A percentile compares a stretch with the other conserved stretches of the same genome.
Conservation (phyloP, 2,797 vertebrate genomes). For the Eulemur mongoz region DNA sequence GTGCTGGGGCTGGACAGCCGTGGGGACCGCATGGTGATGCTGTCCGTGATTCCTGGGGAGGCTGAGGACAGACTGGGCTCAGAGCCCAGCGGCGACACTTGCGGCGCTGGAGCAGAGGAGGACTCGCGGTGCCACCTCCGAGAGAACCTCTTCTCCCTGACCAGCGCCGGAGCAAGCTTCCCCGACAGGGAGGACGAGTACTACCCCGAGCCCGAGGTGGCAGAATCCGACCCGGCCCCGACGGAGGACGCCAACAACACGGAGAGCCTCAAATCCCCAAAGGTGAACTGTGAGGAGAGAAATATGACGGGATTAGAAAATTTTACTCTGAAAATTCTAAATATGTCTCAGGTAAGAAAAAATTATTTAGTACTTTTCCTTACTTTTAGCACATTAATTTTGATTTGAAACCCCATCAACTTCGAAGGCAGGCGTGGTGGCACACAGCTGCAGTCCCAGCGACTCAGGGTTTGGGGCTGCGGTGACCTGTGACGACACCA, state of each 20-base stretch:
- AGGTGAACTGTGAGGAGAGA: conserved; percentile 94
- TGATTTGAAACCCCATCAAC: background rate
- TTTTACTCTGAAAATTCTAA: conserved; percentile 92
- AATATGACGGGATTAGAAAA: conserved; percentile 88
- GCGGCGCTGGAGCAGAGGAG: conserved; percentile 70
- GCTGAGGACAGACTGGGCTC: conserved; percentile 74
- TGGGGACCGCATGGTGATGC: conserved; percentile 81
- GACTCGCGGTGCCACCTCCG: conserved; percentile 78
- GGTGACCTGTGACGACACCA: background rate
- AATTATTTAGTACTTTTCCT: fast-evolving
- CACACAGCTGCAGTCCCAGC: too few relatives aligned
- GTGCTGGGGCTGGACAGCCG: conserved; percentile 86
- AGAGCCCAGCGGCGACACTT: conserved; percentile 63
- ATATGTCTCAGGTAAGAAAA: conserved; percentile 91
- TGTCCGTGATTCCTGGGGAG: conserved; percentile 90
- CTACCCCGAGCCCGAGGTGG: conserved; percentile 83
- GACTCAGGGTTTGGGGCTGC: too few relatives aligned
- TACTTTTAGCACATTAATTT: background rate
- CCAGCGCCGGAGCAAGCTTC: background rate
- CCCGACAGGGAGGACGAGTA: conserved; percentile 62
- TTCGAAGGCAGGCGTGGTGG: background rate
- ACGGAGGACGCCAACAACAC: conserved; percentile 89
- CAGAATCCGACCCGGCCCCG: conserved; percentile 70
- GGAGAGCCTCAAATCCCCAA: conserved; percentile 90
- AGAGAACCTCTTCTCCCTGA: conserved; percentile 50